These are phyloP conservation scores for Argyra leucocephala DNA, from an alignment of 2,888 invertebrate genomes.

Conservation along the genomic window DNA sequence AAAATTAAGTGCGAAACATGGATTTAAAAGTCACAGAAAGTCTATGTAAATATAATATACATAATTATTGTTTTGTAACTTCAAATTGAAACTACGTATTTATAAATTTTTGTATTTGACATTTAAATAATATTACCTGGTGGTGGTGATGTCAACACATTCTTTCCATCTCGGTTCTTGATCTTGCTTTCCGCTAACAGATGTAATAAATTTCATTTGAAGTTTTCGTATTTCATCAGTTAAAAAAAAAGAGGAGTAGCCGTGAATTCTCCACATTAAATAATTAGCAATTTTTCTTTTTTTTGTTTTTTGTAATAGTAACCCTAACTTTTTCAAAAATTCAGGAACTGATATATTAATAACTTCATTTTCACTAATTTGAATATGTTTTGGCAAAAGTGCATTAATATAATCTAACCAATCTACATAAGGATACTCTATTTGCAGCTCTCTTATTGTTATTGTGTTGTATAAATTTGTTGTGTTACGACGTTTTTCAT, in stretches of 20 bases:
- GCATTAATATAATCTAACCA: constrained; percentile 69
- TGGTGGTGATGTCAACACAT: constrained; percentile 70
- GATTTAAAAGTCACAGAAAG: too few species aligned
- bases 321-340: constrained; percentile 65
- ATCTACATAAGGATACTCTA: constrained; percentile 54
- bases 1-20: too few species aligned
- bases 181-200: constrained; percentile 73
- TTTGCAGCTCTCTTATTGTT: constrained; percentile 66
- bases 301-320: constrained; percentile 48
- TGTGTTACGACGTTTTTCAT: constrained; percentile 83
- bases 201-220: constrained; percentile 71
- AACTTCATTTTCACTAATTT: constrained; percentile 58
- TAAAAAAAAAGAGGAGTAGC: constrained; percentile 70
- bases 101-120: too few species aligned
- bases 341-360: constrained; percentile 78
- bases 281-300: constrained; percentile 75
- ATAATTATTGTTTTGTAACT: too few species aligned
- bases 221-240: constrained; percentile 67
- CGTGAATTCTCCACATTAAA: constrained; percentile 82
- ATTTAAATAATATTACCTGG: constrained; percentile 61
- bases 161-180: constrained; percentile 86
- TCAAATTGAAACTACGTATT: too few species aligned
- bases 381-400: constrained; percentile 57
- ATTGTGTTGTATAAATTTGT: constrained; percentile 86
- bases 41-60: too few species aligned